Conservation (phyloP, 2,888 invertebrate genomes). For the Machimus atricapillus region DNA sequence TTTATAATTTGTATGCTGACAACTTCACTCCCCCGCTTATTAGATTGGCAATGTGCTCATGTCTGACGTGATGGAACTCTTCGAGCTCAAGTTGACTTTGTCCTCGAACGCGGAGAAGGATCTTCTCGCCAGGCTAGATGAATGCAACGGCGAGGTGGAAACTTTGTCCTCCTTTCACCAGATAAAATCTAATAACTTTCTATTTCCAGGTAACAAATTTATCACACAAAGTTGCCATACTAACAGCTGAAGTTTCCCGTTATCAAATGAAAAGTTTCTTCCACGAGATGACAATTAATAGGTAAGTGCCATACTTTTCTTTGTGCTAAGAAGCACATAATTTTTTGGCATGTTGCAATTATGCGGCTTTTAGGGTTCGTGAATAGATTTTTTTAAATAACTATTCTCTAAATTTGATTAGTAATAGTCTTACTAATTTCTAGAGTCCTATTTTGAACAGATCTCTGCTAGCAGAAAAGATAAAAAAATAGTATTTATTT, state of each 20-base stretch:
- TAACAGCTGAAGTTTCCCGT: slow-evolving; percentile 46
- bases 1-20: neutral
- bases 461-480: no score
- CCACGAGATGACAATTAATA: slow-evolving; percentile 42
- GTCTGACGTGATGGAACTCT: slow-evolving; percentile 47
- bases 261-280: slow-evolving; percentile 44
- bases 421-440: neutral
- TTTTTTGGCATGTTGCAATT: neutral
- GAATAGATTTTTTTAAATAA: neutral
- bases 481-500: no score
- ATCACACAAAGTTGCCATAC: slow-evolving; percentile 43
- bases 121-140: slow-evolving; percentile 44
- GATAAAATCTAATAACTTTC: slow-evolving; percentile 7
- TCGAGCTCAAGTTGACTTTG: slow-evolving; percentile 46
- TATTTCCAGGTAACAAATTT: slow-evolving; percentile 43
- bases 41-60: slow-evolving; percentile 43
- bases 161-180: neutral
- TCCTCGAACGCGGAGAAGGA: slow-evolving; percentile 44
- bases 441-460: no score
- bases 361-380: neutral
- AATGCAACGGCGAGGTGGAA: slow-evolving; percentile 41
- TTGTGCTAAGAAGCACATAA: neutral
- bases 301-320: slow-evolving; percentile 15
- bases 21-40: neutral
- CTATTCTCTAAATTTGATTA: neutral